Evolutionary conservation across 2,113 vertebrate species (phyloP).

Genomic region (Hippocampus zosterae): DNA sequence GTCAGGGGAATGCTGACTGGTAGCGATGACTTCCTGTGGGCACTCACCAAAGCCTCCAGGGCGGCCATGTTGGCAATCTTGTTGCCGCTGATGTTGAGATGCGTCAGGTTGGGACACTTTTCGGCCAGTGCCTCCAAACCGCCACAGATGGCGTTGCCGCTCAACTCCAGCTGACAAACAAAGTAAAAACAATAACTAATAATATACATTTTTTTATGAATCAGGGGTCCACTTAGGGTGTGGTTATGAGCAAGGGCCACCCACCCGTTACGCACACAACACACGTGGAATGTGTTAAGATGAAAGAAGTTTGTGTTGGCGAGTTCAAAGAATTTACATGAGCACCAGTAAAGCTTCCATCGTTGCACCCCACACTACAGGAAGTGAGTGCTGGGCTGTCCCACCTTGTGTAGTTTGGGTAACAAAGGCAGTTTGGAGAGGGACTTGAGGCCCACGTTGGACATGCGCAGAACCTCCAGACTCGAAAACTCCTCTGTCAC

Average conservation of each 20-base stretch:
- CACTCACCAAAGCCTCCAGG: constrained; percentile 76
- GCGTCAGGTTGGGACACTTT: constrained; percentile 78
- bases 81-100: constrained; percentile 83
- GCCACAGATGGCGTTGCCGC: constrained; percentile 77
- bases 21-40: background rate
- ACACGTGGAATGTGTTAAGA: too few relatives aligned
- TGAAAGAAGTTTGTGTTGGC: too few relatives aligned
- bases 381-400: background rate
- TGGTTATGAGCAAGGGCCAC: too few relatives aligned
- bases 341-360: too few relatives aligned
- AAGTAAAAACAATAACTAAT: too few relatives aligned
- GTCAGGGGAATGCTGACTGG: background rate
- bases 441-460: constrained; percentile 86
- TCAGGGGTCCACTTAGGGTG: too few relatives aligned
- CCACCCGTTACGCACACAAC: too few relatives aligned
- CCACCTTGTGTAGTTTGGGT: constrained; percentile 93
- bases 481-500: constrained; percentile 89
- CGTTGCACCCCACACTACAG: too few relatives aligned
- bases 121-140: constrained; percentile 77
- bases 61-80: constrained; percentile 81
- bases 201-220: too few relatives aligned
- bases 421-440: constrained; percentile 88
- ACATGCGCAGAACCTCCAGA: constrained; percentile 93
- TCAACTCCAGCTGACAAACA: constrained; percentile 76
- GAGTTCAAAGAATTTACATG: too few relatives aligned